Conservation (phyloP, 2,797 vertebrate species). For the Echeneis naucrates region DNA sequence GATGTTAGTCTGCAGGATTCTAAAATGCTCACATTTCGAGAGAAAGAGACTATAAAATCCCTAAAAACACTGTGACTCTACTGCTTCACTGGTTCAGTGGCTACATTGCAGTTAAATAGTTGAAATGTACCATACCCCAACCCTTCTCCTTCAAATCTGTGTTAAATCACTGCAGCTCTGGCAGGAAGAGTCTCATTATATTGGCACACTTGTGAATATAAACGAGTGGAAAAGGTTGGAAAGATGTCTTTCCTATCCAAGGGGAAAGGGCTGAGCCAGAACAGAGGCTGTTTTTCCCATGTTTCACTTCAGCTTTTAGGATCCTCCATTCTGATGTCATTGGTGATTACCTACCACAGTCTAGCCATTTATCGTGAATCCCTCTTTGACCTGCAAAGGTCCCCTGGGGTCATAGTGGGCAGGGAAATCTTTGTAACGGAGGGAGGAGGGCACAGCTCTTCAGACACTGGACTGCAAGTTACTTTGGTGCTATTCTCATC, state of each 20-base stretch:
- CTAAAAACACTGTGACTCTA: conserved; percentile 37
- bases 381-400: conserved; percentile 65
- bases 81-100: conserved; percentile 44
- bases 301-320: conserved; percentile 77
- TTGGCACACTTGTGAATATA: conserved; percentile 57
- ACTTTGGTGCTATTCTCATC: conserved; percentile 64
- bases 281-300: conserved; percentile 71
- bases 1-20: conserved; percentile 81
- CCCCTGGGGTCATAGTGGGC: conserved; percentile 63
- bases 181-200: conserved; percentile 67
- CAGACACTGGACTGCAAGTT: conserved; percentile 58
- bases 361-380: conserved; percentile 68
- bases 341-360: conserved; percentile 74
- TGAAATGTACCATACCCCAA: conserved; percentile 41
- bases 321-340: conserved; percentile 81
- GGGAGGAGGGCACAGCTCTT: conserved; percentile 65
- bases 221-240: conserved; percentile 69
- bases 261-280: conserved; percentile 59
- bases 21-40: conserved; percentile 66
- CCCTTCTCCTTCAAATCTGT: conserved; percentile 57
- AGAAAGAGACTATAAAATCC: conserved; percentile 43
- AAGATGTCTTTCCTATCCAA: conserved; percentile 66
- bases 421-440: conserved; percentile 61
- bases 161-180: conserved; percentile 62
- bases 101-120: conserved; percentile 39